phyloP scores from a whole-genome alignment of 2,888 invertebrate genomes.

The Lepidocyrtinus sp. region DNA sequence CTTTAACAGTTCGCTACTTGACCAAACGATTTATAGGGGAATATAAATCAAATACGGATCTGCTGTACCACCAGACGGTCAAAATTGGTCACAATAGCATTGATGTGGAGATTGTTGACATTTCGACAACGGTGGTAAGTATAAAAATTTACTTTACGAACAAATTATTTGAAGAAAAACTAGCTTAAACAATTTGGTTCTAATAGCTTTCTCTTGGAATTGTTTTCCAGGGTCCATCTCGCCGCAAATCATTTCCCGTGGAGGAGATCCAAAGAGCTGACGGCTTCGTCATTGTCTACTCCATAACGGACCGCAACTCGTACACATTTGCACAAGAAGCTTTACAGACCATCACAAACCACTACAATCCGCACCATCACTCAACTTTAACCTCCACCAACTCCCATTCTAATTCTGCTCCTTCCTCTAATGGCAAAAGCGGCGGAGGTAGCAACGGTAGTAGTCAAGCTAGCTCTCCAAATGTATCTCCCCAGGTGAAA shows the following conservation, averaged over 20 bases:
- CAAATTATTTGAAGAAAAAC: too few species aligned
- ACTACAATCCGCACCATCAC: constrained; percentile 45
- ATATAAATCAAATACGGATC: too few species aligned
- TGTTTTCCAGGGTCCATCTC: too few species aligned
- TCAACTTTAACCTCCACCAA: neutral
- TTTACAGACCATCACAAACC: constrained; percentile 74
- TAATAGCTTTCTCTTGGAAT: too few species aligned
- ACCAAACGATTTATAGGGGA: too few species aligned
- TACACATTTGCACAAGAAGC: constrained; percentile 81
- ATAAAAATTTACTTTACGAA: too few species aligned
- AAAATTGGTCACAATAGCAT: too few species aligned
- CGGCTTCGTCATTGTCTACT: constrained; percentile 84
- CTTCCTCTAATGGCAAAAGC: neutral
- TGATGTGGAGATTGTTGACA: too few species aligned
- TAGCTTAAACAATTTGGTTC: too few species aligned
- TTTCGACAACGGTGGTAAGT: too few species aligned
- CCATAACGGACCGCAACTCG: constrained; percentile 82
- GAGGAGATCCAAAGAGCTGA: constrained; percentile 84
- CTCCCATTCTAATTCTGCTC: neutral
- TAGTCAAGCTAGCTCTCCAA: constrained; percentile 41
- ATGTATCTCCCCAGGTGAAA: constrained; percentile 48
- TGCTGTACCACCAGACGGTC: too few species aligned
- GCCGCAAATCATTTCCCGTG: constrained; percentile 74
- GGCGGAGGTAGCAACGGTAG: neutral
- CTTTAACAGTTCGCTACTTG: too few species aligned